phyloP scores from a whole-genome alignment of 2,888 invertebrate genomes.

The Drosophila maculinotata region DNA sequence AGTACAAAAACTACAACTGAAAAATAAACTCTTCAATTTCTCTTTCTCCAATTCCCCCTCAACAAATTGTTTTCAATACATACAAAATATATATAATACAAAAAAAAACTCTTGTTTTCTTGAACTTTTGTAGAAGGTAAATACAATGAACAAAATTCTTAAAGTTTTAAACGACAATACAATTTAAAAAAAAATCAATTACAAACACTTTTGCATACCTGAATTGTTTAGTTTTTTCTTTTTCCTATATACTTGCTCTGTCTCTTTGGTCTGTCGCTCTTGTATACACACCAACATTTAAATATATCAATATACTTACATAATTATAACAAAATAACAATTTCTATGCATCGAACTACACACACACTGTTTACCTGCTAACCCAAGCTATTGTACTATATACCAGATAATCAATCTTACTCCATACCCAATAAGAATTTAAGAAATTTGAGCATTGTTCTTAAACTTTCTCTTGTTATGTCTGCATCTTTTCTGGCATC shows the following conservation, averaged over 20 bases:
- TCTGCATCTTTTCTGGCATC: constrained; percentile 80
- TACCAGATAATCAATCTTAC: constrained; percentile 28
- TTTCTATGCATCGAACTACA: constrained; percentile 42
- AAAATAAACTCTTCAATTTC: constrained; percentile 77
- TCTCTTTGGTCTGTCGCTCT: constrained; percentile 72
- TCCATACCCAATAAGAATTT: constrained; percentile 24
- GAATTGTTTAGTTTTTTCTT: constrained; percentile 42
- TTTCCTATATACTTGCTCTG: constrained; percentile 55
- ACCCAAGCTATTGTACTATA: constrained; percentile 22
- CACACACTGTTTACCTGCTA: constrained; percentile 25
- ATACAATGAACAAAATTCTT: constrained; percentile 74
- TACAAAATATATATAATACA: constrained; percentile 53
- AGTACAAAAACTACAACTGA: constrained; percentile 51
- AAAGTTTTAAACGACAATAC: constrained; percentile 55
- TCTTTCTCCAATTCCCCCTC: constrained; percentile 76
- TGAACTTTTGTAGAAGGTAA: constrained; percentile 85
- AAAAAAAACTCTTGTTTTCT: constrained; percentile 81
- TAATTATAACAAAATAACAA: constrained; percentile 25
- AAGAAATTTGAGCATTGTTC: constrained; percentile 28
- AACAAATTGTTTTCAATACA: constrained; percentile 67
- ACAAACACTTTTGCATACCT: constrained; percentile 64
- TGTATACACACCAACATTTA: constrained; percentile 43
- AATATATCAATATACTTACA: constrained; percentile 31
- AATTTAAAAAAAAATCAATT: constrained; percentile 31
- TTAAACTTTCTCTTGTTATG: constrained; percentile 44